Base-by-base conservation (phyloP, 2,888 invertebrate genomes). In the Hololepta plana region DNA sequence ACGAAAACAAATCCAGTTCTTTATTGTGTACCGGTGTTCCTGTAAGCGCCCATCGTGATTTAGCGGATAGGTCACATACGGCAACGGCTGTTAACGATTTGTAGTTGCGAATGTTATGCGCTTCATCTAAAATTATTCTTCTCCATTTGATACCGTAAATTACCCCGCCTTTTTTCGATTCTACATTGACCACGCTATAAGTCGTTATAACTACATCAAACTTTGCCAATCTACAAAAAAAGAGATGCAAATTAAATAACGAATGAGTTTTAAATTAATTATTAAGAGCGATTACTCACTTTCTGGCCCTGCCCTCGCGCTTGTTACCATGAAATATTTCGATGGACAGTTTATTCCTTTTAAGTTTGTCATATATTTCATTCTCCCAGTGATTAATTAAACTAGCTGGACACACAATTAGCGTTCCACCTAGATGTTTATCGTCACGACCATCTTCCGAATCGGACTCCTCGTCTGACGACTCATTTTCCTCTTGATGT, bases 21-120 rank as follows among this genome's bases (percentile, higher is more conserved):
- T 85, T 81, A 51, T 96, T 96, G 45, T 95, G 95, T 20, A 96
- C 76, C 0, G 95, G 95, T 0, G 93, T 93, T 13, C 95, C 95
- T 0, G 93, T 90, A 11, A 95, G 62, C 1, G 74, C 76, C 85
- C 85, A 88, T 7, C 87, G 69, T 2, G 64, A 58, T 29, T 55
- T 60, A 4, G 68, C 70, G 1, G 49, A 39, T 23, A 88, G 51
- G 2, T 57, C 54, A 46, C 74, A 76, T 4, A 75, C 76, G 0
- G 80, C 76, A 32, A 60, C 47, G 0, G 84, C 72, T 1, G 75
- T 73, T 35, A 68, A 62, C 5, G 77, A 68, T 53, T 85, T 87
- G 48, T 79, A 67, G 58, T 95, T 95, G 38, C 91, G 72, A 5
- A 95, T 79, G 20, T 71, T 66, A 53, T 96, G 95, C 0, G 84